Conservation (phyloP, 1,140 invertebrate species). For the Aphelenchoides avenae region DNA sequence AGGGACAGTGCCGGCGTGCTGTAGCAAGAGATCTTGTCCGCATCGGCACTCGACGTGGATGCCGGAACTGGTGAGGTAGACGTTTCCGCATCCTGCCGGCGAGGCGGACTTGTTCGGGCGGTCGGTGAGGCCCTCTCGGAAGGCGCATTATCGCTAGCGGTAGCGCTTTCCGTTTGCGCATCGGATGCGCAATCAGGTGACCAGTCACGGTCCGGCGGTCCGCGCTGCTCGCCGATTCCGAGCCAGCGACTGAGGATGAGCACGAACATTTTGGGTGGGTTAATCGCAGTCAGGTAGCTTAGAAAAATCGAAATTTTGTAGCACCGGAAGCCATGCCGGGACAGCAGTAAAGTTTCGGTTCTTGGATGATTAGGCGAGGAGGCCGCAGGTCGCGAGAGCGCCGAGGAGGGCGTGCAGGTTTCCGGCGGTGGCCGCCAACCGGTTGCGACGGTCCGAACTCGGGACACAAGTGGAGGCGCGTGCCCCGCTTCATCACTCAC, state of each 20-base stretch:
- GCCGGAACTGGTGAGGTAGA: not conserved
- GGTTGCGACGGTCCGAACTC: not conserved
- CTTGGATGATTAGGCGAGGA: not conserved
- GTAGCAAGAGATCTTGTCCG: conserved; percentile 7
- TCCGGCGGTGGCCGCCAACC: conserved; percentile 7
- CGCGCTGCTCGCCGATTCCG: not conserved
- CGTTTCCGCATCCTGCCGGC: not conserved
- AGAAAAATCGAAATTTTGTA: not conserved
- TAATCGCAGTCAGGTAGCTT: not conserved
- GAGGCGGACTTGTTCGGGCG: not conserved
- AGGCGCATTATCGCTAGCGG: not conserved
- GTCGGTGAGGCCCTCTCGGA: not conserved
- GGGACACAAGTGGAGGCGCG: not conserved
- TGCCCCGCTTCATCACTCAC: too few relatives aligned
- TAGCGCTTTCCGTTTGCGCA: not conserved
- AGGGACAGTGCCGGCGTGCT: conserved; percentile 12
- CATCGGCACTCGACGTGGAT: not conserved
- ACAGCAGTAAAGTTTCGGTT: conserved; percentile 1
- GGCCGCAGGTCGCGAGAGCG: not conserved
- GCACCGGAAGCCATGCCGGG: not conserved
- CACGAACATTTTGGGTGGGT: conserved; percentile 6
- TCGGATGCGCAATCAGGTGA: conserved; percentile 2
- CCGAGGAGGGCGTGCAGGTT: not conserved
- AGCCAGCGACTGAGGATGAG: conserved; percentile 12
- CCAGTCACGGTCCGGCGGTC: too few relatives aligned